Evolutionary conservation across 2,797 vertebrate genomes (phyloP).

Genomic region (Neostethus bicornis): DNA sequence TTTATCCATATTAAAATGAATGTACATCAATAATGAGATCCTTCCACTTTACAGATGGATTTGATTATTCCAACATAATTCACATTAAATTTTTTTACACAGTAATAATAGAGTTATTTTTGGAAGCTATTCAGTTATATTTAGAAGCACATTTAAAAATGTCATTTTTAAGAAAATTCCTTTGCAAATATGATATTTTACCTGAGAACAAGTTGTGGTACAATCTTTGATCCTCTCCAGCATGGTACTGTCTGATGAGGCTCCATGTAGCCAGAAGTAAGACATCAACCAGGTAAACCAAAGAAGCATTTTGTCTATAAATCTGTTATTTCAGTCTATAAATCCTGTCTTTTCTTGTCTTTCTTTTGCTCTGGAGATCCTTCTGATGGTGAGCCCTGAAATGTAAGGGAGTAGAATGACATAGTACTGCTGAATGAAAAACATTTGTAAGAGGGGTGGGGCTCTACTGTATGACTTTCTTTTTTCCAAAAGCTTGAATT

Average conservation of each 20-base stretch:
- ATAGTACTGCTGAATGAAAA: not conserved
- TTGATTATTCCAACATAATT: too few species aligned
- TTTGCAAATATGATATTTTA: conserved; percentile 45
- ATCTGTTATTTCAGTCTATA: not conserved
- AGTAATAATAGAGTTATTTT: not conserved
- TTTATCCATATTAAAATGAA: too few species aligned
- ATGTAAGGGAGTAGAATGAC: conserved; percentile 17
- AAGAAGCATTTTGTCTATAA: conserved; percentile 54
- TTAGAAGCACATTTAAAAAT: not conserved
- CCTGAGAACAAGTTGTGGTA: conserved; percentile 70
- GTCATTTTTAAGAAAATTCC: not conserved
- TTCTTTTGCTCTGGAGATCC: not conserved
- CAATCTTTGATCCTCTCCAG: conserved; percentile 68
- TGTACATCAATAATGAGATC: too few species aligned
- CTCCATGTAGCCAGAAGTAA: conserved; percentile 40
- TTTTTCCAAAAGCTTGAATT: not conserved
- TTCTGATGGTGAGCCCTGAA: not conserved
- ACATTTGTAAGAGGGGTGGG: conserved; percentile 29
- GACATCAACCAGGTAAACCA: conserved; percentile 47
- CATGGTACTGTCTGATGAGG: conserved; percentile 35
- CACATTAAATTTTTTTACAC: too few species aligned
- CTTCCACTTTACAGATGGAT: too few species aligned
- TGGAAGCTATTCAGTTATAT: not conserved
- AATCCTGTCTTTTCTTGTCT: not conserved
- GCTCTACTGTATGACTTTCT: conserved; percentile 5